These are phyloP conservation scores for Archilochus colubris DNA, from an alignment of 2,113 vertebrate genomes.

Conservation along the genomic window DNA sequence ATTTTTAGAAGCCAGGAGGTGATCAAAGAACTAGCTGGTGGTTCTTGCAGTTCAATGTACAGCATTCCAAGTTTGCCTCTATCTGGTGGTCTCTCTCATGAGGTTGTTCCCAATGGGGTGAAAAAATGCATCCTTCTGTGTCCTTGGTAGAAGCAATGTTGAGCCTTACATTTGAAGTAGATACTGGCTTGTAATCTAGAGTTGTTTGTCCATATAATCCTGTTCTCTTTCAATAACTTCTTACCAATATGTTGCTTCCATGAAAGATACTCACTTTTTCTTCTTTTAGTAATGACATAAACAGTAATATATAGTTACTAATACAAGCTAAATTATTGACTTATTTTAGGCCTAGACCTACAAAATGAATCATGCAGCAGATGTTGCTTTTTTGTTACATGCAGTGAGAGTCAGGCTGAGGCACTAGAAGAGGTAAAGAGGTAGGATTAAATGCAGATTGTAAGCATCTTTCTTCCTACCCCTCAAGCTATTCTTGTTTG, in stretches of 20 bases:
- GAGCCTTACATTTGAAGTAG: background rate
- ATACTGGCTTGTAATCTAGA: background rate
- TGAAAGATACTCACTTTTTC: background rate
- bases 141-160: background rate
- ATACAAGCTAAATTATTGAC: background rate
- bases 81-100: accelerated
- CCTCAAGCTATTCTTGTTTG: background rate
- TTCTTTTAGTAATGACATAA: background rate
- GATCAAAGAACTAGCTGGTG: background rate
- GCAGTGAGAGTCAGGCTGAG: background rate
- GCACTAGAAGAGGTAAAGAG: background rate
- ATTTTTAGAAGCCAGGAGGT: background rate
- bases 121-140: background rate
- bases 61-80: accelerated
- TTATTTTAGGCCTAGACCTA: background rate
- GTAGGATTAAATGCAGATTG: background rate
- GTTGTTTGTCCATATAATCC: background rate
- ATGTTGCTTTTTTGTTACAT: background rate
- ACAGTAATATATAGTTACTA: background rate
- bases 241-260: background rate
- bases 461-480: background rate
- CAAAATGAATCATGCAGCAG: background rate
- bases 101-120: background rate
- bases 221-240: background rate
- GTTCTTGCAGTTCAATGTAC: background rate